A percentile compares a stretch with the other conserved stretches of the same genome.
Evolutionary conservation across 2,888 invertebrate species (phyloP).

Genomic region (Andrena hattorfiana): DNA sequence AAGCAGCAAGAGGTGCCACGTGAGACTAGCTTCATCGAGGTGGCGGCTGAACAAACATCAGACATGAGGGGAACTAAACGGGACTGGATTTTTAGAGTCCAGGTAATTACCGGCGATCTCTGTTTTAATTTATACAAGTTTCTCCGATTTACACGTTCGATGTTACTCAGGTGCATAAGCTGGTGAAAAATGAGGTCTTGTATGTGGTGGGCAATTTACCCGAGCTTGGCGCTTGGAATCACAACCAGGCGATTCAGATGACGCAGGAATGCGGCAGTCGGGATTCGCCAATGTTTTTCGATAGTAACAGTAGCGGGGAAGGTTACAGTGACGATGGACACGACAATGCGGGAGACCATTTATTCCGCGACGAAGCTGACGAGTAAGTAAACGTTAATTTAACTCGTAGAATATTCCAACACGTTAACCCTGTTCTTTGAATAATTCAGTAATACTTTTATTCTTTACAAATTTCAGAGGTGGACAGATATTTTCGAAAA

Average conservation of each 20-base stretch:
- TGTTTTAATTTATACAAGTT: background rate
- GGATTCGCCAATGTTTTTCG: slow-evolving; percentile 75
- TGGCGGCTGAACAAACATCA: slow-evolving; percentile 61
- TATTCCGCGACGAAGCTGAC: slow-evolving; percentile 71
- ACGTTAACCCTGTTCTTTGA: background rate
- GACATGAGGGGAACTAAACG: slow-evolving; percentile 82
- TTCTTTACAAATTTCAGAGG: slow-evolving; percentile 70
- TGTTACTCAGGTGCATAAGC: slow-evolving; percentile 75
- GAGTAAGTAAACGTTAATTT: slow-evolving; percentile 71
- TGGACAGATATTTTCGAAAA: slow-evolving; percentile 84
- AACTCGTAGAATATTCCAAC: background rate
- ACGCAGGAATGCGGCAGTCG: slow-evolving; percentile 76
- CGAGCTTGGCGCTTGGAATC: slow-evolving; percentile 84
- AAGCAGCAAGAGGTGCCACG: slow-evolving; percentile 62
- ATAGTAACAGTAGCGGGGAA: slow-evolving; percentile 75
- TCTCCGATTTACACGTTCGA: background rate
- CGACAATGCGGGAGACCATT: slow-evolving; percentile 72
- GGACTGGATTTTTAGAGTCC: slow-evolving; percentile 83
- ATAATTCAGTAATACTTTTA: background rate
- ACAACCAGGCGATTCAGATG: slow-evolving; percentile 82
- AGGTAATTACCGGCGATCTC: slow-evolving; percentile 73
- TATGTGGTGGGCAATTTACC: slow-evolving; percentile 83
- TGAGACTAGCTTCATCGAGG: slow-evolving; percentile 65
- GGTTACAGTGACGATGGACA: slow-evolving; percentile 73
- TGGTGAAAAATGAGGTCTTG: slow-evolving; percentile 82